Evolutionary conservation across 2,113 vertebrate species (phyloP).

Genomic region (Phrynocephalus versicolor): DNA sequence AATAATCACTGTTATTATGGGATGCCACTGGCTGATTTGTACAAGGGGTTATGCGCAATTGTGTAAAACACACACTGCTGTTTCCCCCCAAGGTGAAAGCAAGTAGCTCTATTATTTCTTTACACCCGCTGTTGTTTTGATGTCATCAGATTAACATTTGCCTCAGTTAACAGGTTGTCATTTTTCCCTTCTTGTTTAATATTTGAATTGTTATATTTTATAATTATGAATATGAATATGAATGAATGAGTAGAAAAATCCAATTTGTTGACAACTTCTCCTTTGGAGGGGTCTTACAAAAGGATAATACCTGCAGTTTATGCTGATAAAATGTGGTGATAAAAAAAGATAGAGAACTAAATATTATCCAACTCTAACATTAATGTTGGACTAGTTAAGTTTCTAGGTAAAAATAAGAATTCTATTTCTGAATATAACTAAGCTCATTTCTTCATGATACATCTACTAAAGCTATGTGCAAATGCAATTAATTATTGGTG

Average conservation of each 20-base stretch:
- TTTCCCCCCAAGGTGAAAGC: conserved; percentile 28
- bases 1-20: background rate
- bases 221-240: background rate
- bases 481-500: background rate
- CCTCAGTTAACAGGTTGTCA: background rate
- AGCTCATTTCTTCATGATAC: background rate
- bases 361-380: background rate
- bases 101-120: background rate
- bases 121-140: conserved; percentile 10
- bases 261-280: background rate
- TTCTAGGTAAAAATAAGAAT: background rate
- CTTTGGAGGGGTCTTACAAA: background rate
- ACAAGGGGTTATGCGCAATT: background rate
- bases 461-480: background rate
- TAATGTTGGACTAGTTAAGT: background rate
- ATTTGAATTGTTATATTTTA: background rate
- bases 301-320: background rate
- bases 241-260: conserved; percentile 34
- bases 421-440: background rate
- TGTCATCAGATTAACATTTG: background rate
- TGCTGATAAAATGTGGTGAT: background rate
- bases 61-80: conserved; percentile 13
- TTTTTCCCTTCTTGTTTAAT: conserved; percentile 1
- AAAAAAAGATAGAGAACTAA: background rate
- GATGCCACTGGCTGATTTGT: background rate